phyloP scores from a whole-genome alignment of 1,140 invertebrate genomes.

The Cydia splendana region DNA sequence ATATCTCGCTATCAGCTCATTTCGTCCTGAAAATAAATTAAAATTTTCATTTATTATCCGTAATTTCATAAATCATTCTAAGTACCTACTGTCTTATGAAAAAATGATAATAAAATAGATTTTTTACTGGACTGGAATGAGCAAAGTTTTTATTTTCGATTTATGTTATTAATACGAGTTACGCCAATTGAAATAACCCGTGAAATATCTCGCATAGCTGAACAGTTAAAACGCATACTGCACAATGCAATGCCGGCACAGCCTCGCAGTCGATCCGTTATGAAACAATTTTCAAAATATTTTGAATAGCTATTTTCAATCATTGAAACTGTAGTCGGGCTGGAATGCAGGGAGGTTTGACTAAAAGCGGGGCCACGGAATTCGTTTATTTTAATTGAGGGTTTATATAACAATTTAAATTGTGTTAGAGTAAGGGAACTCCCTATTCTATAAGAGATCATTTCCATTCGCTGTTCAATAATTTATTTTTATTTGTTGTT shows the following conservation, averaged over 20 bases:
- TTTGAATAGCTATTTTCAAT: constrained; percentile 79
- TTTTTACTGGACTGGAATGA: neutral
- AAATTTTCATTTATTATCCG: neutral
- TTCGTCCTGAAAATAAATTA: constrained; percentile 89
- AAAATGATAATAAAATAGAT: too few species aligned
- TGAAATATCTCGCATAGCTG: constrained; percentile 64
- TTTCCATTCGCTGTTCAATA: too few species aligned
- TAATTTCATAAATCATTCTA: too few species aligned
- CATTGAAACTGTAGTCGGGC: constrained; percentile 71
- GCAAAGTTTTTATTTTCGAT: neutral
- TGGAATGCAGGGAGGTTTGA: constrained; percentile 66
- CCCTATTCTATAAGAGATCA: too few species aligned
- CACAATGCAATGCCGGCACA: constrained; percentile 59
- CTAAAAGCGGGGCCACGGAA: constrained; percentile 49
- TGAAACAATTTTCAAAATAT: constrained; percentile 79
- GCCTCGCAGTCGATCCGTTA: constrained; percentile 60
- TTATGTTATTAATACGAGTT: constrained; percentile 32
- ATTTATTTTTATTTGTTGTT: too few species aligned
- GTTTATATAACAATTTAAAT: neutral
- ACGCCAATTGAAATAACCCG: constrained; percentile 61
- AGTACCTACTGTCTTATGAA: too few species aligned
- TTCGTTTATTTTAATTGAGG: constrained; percentile 14
- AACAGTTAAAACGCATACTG: constrained; percentile 52
- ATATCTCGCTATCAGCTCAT: constrained; percentile 99
- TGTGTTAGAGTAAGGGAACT: too few species aligned